Conservation (phyloP, 2,797 vertebrate genomes). For the Strix occidentalis region DNA sequence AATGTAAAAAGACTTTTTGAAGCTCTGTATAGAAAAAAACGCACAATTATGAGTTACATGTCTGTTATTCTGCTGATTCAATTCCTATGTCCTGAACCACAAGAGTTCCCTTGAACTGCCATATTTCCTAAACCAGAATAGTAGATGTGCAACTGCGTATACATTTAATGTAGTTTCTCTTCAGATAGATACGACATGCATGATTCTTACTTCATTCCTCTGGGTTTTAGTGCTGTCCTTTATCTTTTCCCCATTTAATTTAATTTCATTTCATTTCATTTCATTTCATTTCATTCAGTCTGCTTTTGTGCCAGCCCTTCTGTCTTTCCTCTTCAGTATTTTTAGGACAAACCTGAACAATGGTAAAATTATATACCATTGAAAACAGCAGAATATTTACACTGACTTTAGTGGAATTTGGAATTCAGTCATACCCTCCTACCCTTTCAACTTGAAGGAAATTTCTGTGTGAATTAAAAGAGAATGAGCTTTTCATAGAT, state of each 20-base stretch:
- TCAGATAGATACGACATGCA: background rate
- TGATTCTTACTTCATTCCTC: background rate
- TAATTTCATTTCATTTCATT: background rate
- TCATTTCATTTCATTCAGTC: background rate
- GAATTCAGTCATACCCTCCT: background rate
- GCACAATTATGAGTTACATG: background rate
- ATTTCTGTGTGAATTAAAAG: background rate
- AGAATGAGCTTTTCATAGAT: background rate
- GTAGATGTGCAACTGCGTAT: background rate
- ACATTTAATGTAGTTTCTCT: background rate
- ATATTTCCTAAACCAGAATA: background rate
- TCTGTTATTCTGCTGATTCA: background rate
- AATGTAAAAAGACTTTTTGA: background rate
- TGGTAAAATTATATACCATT: background rate
- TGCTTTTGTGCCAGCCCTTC: background rate
- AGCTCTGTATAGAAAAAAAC: rapidly evolving
- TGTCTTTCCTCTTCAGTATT: background rate
- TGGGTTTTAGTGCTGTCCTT: background rate
- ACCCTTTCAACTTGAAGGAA: background rate
- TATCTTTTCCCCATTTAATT: background rate
- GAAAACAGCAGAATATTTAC: background rate
- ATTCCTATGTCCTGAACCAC: background rate
- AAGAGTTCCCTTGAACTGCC: background rate
- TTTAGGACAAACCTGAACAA: background rate
- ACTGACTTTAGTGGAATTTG: background rate